Conservation (phyloP, 2,888 invertebrate species). For the Girardia tigrina region DNA sequence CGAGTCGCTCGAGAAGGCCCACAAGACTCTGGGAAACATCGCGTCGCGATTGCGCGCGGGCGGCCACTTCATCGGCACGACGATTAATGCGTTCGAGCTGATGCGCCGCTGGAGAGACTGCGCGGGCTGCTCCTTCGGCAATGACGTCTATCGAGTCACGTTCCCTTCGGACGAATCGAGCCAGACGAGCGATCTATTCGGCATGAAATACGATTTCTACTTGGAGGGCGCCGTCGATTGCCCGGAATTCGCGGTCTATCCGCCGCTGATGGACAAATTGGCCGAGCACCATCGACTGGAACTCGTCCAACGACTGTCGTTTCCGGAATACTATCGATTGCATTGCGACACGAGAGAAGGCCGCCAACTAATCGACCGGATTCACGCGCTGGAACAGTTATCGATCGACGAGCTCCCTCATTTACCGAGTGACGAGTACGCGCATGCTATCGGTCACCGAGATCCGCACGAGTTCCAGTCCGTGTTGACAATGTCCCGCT, state of each 20-base stretch:
- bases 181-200: conserved; percentile 63
- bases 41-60: conserved; percentile 73
- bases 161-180: conserved; percentile 40
- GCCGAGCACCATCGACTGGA: conserved; percentile 53
- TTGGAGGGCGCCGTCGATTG: conserved; percentile 91
- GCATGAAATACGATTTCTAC: conserved; percentile 84
- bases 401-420: conserved; percentile 56
- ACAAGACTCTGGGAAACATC: conserved; percentile 78
- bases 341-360: conserved; percentile 54
- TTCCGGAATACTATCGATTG: conserved; percentile 65
- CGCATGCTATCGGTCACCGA: conserved; percentile 34
- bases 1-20: conserved; percentile 59
- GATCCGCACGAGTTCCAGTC: conserved; percentile 34
- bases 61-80: conserved; percentile 88
- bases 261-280: conserved; percentile 61
- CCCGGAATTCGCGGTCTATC: conserved; percentile 90
- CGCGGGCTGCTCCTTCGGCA: conserved; percentile 45
- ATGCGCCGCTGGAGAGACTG: conserved; percentile 53
- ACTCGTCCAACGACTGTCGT: conserved; percentile 54
- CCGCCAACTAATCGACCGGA: conserved; percentile 59
- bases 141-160: conserved; percentile 53
- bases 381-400: conserved; percentile 58
- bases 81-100: conserved; percentile 81
- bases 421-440: conserved; percentile 50
- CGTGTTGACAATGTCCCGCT: conserved; percentile 66